Evolutionary conservation across 2,888 invertebrate species (phyloP).

Genomic region (Elysia crispata): DNA sequence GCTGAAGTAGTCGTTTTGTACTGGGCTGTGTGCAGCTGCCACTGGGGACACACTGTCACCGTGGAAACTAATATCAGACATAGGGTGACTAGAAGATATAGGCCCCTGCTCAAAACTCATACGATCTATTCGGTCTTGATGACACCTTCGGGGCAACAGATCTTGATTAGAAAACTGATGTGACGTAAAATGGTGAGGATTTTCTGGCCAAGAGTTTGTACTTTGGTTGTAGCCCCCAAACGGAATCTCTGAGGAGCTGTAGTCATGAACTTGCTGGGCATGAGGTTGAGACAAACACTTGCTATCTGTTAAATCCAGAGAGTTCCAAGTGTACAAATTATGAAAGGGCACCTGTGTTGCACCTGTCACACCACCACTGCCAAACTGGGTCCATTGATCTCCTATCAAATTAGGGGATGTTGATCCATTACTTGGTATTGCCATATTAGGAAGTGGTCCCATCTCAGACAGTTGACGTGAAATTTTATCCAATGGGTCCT

Average conservation of each 20-base stretch:
- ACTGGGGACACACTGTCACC: too few relatives aligned
- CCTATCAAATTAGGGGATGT: too few relatives aligned
- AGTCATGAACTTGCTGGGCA: neutral
- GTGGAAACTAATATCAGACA: too few relatives aligned
- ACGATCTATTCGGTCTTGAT: too few relatives aligned
- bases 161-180: too few relatives aligned
- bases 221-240: neutral
- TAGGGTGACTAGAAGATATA: too few relatives aligned
- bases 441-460: conserved; percentile 11
- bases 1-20: too few relatives aligned
- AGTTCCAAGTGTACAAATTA: conserved; percentile 48
- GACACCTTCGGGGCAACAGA: too few relatives aligned
- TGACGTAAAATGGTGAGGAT: neutral
- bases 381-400: conserved; percentile 67
- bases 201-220: neutral
- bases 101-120: too few relatives aligned
- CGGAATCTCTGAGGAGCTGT: neutral
- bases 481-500: conserved; percentile 33
- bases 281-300: conserved; percentile 14
- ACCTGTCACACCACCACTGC: conserved; percentile 61
- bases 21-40: too few relatives aligned
- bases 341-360: conserved; percentile 47
- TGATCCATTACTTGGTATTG: neutral
- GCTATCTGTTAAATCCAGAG: conserved; percentile 43
- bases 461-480: conserved; percentile 39